phyloP scores from a whole-genome alignment of 2,797 vertebrate genomes.

The Sebastes kiyomatsui region DNA sequence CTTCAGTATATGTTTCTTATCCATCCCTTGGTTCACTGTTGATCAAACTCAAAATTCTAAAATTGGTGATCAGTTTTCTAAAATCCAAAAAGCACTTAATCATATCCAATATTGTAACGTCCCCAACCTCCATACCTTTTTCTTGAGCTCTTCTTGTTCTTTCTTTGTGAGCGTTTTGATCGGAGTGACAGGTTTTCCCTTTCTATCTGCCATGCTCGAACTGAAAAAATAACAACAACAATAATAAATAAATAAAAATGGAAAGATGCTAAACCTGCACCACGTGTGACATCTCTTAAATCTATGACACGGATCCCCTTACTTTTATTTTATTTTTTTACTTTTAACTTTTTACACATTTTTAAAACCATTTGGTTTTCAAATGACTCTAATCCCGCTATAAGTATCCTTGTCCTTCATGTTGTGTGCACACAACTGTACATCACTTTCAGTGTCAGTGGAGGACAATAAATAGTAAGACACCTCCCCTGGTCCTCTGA shows the following conservation, averaged over 20 bases:
- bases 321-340: not conserved
- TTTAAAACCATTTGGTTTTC: not conserved
- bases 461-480: not conserved
- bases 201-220: slow-evolving; percentile 85
- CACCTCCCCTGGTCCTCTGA: not conserved
- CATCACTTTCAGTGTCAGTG: not conserved
- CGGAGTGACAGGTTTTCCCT: slow-evolving; percentile 76
- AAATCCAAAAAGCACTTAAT: not conserved
- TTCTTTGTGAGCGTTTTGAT: slow-evolving; percentile 82
- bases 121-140: slow-evolving; percentile 74
- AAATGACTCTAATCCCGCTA: not conserved
- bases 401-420: not conserved
- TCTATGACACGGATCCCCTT: not conserved
- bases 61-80: not conserved
- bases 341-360: too few relatives aligned
- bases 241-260: not conserved
- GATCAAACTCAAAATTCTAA: not conserved
- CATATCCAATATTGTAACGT: not conserved
- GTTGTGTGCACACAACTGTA: not conserved
- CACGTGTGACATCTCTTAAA: too few relatives aligned
- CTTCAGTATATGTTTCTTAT: not conserved
- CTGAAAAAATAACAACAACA: slow-evolving; percentile 44
- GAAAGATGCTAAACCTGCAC: not conserved
- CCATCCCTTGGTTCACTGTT: not conserved
- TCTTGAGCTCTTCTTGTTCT: slow-evolving; percentile 83